Evolutionary conservation across 2,113 vertebrate genomes (phyloP).

Genomic region (Plecturocebus donacophilus): DNA sequence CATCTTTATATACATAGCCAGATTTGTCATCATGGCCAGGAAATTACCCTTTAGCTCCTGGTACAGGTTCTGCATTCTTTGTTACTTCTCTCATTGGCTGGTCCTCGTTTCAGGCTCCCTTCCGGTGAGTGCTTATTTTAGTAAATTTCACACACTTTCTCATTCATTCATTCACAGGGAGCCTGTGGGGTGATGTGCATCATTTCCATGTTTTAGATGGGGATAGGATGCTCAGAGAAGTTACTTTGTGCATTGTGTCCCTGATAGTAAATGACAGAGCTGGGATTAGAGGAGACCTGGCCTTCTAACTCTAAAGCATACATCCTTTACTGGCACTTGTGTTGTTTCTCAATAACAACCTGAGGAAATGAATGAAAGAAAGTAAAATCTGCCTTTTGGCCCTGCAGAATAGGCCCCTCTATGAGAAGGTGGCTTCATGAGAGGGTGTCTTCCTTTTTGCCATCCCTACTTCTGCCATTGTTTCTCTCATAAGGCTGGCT

Average conservation of each 20-base stretch:
- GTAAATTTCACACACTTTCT: neutral
- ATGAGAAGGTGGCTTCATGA: neutral
- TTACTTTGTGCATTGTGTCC: neutral
- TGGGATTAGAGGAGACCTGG: neutral
- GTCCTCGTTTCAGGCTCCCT: neutral
- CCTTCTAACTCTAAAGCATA: neutral
- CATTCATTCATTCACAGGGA: neutral
- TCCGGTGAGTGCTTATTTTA: neutral
- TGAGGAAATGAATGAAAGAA: neutral
- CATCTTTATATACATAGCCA: neutral
- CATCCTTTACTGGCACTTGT: neutral
- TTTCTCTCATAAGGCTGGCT: neutral
- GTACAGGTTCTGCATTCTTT: neutral
- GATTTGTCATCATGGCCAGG: neutral
- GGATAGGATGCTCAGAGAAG: neutral
- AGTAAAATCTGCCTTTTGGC: neutral
- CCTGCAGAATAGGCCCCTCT: neutral
- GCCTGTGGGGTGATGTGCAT: fast-evolving
- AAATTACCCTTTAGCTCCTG: neutral
- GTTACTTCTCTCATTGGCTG: neutral
- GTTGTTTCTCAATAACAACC: neutral
- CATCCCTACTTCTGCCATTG: neutral
- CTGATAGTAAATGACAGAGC: neutral
- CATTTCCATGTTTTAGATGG: neutral
- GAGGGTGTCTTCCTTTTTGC: neutral